Base-by-base conservation (phyloP, 2,797 vertebrate genomes). In the Smutsia gigantea region DNA sequence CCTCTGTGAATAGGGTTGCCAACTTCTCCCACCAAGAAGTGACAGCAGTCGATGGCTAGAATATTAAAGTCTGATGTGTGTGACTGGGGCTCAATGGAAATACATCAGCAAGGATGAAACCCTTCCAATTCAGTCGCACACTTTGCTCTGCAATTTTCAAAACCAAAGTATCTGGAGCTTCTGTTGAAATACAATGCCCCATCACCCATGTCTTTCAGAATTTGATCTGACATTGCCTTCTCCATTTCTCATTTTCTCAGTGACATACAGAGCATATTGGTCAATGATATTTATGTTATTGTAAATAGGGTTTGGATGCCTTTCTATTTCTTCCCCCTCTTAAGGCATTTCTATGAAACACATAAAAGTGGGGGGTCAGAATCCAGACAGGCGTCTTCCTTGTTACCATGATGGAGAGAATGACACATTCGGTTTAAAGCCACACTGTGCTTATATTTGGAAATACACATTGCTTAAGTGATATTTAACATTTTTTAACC, bases 21-120 rank as follows among this genome's bases (percentile, higher is more conserved):
- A 96, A 82, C 74, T 31, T 39, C 0, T 10, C 15, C 55, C 0
- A 0, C 53, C n/a, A 29, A 90, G 92, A 97, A 98, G 75, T 98
- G 98, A 98, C 97, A 98, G 96, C 72, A 97, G 87, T 97, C 68
- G 83, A 85, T 19, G 79, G 96, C 91, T 86, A 90, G 94, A 98
- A 97, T 98, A 98, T 98, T 98, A 98, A 98, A 98, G 97, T 97
- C 84, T 96, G 97, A 98, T 97, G 93, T 9, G 4, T 97, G 82
- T 88, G 97, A 97, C 94, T 97, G 53, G 1, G 95, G 66, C 97
- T 98, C 98, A 98, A 94, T 97, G 97, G 98, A 98, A 98, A 98
- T 89, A 97, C 87, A 98, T 98, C 97, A 98, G 97, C 95, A 90
- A 93, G 93, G 96, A 98, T 97, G 97, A 98, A 98, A 97, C 92